Evolutionary conservation across 2,113 vertebrate genomes (phyloP).

Genomic region (rat (Rattus norvegicus)): DNA sequence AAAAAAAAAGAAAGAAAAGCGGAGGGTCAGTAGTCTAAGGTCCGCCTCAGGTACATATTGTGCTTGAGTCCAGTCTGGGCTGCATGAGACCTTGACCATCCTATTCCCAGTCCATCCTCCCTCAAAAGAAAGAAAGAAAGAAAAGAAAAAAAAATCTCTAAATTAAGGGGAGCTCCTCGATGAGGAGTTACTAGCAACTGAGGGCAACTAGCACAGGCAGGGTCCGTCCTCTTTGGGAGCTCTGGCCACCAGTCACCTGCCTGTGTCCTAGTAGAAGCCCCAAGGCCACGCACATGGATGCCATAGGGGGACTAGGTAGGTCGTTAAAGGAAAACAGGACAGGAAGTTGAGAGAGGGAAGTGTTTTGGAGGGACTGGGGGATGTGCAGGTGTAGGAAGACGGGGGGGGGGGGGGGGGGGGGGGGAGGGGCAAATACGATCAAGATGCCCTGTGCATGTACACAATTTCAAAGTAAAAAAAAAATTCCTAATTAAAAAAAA

Average conservation of each 20-base stretch:
- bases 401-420: no score
- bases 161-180: no score
- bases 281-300: background rate
- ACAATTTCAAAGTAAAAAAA: background rate
- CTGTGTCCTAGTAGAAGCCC: background rate
- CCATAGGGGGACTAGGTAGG: background rate
- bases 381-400: background rate
- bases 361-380: background rate
- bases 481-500: background rate
- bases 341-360: background rate
- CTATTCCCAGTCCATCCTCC: background rate
- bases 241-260: background rate
- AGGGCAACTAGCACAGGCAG: background rate
- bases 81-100: background rate
- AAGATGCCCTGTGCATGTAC: background rate
- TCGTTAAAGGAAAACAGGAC: background rate
- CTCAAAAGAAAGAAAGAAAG: no score
- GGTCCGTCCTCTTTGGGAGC: no score
- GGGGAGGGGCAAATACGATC: no score
- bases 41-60: background rate
- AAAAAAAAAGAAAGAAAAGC: background rate
- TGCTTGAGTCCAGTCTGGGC: background rate
- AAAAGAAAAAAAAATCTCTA: background rate
- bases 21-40: background rate
- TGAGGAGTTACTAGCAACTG: background rate